phyloP scores from a whole-genome alignment of 2,888 invertebrate species.

The Conistra vaccinii region DNA sequence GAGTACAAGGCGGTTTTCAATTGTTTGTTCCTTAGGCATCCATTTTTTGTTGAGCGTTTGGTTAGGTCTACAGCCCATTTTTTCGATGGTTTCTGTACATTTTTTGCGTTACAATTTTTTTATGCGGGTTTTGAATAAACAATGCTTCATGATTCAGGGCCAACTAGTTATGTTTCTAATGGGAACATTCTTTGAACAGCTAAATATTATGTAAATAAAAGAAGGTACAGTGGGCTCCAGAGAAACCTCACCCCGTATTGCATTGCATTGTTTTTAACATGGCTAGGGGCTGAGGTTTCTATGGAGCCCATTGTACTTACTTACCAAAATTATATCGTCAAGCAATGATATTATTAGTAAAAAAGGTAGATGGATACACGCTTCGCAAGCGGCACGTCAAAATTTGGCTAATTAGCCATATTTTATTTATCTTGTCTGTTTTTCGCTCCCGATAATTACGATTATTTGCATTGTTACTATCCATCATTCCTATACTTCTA shows the following conservation, averaged over 20 bases:
- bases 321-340: not conserved
- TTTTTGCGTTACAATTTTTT: conserved; percentile 25
- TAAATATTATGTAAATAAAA: not conserved
- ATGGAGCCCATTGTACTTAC: too few species aligned
- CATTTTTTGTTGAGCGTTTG: conserved; percentile 9
- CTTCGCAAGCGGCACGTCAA: too few species aligned
- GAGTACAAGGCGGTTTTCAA: conserved; percentile 4
- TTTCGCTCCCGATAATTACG: too few species aligned
- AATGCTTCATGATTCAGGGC: conserved; percentile 25
- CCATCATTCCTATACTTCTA: not conserved
- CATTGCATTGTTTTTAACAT: too few species aligned
- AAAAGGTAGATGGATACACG: too few species aligned
- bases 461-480: not conserved
- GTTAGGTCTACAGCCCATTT: conserved; percentile 17
- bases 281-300: too few species aligned
- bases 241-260: too few species aligned
- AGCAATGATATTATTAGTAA: not conserved
- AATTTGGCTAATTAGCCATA: too few species aligned
- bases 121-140: conserved; percentile 32
- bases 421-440: too few species aligned
- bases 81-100: not conserved
- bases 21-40: not conserved
- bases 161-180: conserved; percentile 17
- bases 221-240: too few species aligned
- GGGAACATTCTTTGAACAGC: not conserved